phyloP scores from a whole-genome alignment of 2,113 vertebrate genomes.

The Prolemur simus region DNA sequence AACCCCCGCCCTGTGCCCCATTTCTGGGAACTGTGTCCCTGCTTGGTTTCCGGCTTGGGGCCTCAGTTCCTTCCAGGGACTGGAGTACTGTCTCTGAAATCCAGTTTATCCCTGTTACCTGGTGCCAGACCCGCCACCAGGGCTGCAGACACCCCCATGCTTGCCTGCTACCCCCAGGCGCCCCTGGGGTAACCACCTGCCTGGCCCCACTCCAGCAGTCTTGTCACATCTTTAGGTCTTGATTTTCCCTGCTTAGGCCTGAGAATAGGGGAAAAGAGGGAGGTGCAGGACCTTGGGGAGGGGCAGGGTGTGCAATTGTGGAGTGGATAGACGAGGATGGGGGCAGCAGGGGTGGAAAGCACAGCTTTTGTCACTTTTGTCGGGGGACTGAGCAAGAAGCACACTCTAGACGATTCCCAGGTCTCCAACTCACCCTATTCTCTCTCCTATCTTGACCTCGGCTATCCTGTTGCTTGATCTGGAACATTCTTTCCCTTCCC shows the following conservation, averaged over 20 bases:
- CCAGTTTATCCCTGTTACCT: neutral
- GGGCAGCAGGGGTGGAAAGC: no score
- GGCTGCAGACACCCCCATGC: neutral
- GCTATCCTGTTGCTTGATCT: neutral
- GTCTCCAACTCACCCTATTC: no score
- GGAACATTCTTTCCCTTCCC: neutral
- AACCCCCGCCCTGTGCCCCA: neutral
- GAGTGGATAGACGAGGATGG: neutral
- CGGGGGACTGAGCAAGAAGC: neutral
- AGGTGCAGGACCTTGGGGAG: no score
- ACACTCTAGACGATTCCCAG: rapidly evolving
- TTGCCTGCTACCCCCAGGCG: neutral
- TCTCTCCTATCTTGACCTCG: neutral
- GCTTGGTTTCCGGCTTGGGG: conserved; percentile 41
- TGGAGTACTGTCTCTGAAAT: conserved; percentile 18
- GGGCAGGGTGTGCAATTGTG: rapidly evolving
- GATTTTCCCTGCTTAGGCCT: neutral
- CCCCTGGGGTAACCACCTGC: neutral
- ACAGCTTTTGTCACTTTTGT: rapidly evolving
- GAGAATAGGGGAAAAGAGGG: neutral
- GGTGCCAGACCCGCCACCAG: neutral
- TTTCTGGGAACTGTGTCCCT: conserved; percentile 65
- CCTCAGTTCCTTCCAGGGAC: conserved; percentile 46
- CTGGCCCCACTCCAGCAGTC: neutral
- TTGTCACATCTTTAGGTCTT: neutral